These are phyloP conservation scores for Tachycineta bicolor DNA, from an alignment of 2,113 vertebrate genomes.

Conservation along the genomic window DNA sequence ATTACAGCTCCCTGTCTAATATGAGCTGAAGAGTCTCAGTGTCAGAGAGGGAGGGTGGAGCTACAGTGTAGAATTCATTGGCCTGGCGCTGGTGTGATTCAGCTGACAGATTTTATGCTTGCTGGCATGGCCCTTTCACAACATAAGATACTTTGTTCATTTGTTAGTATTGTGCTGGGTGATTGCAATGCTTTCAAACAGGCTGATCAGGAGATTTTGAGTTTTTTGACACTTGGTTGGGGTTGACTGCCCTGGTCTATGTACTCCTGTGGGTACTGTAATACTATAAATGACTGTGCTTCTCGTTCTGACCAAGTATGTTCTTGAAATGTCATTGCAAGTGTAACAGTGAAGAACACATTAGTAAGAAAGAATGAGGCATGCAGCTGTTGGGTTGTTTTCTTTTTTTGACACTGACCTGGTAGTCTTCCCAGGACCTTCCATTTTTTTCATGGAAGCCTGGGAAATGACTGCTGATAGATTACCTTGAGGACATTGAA, in stretches of 20 bases:
- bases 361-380: neutral
- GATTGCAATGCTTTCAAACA: neutral
- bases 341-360: neutral
- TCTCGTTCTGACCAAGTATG: neutral
- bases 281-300: neutral
- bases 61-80: neutral
- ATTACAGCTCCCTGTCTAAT: neutral
- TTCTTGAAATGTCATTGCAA: neutral
- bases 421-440: neutral
- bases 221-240: neutral
- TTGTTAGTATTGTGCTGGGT: neutral
- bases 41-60: neutral
- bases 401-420: neutral
- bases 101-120: neutral
- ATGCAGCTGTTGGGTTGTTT: neutral
- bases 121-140: neutral
- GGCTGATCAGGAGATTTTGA: neutral
- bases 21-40: neutral
- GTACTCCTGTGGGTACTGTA: neutral
- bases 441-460: neutral
- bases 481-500: neutral
- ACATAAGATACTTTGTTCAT: neutral
- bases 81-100: neutral
- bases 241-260: neutral
- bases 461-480: neutral